Percentiles rank a stretch among this genome's conserved stretches.
phyloP scores from a whole-genome alignment of 2,888 invertebrate species.

The Xanthorhoe designata region DNA sequence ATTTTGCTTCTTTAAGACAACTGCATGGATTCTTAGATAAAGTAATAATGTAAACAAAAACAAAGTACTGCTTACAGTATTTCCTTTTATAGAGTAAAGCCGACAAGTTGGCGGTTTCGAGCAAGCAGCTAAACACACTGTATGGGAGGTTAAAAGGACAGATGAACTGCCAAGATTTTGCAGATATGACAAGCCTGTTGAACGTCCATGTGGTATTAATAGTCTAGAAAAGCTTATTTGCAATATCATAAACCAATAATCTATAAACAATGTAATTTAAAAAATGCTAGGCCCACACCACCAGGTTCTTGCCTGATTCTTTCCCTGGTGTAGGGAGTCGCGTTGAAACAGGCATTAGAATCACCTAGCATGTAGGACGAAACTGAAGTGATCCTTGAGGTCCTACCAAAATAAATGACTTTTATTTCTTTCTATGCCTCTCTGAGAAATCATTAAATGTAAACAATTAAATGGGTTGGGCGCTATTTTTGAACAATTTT shows the following conservation, averaged over 20 bases:
- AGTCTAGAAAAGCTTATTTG: background rate
- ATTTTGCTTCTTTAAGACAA: background rate
- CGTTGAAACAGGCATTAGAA: too few species aligned
- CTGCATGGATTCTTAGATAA: background rate
- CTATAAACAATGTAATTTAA: too few species aligned
- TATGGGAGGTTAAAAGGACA: constrained; percentile 19
- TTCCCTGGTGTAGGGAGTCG: too few species aligned
- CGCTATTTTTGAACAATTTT: too few species aligned
- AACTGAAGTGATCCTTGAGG: too few species aligned
- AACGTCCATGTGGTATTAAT: constrained; percentile 27
- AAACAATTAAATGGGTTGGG: too few species aligned
- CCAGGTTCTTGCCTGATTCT: too few species aligned
- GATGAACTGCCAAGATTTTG: constrained; percentile 22
- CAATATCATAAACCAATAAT: background rate
- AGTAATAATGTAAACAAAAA: background rate
- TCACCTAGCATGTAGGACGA: too few species aligned
- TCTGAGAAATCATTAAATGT: too few species aligned
- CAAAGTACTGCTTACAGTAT: constrained; percentile 11
- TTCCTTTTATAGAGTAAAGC: constrained; percentile 23
- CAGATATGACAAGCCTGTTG: constrained; percentile 29
- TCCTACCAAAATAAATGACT: too few species aligned
- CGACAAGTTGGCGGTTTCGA: constrained; percentile 9
- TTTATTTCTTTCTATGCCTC: too few species aligned
- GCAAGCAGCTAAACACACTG: constrained; percentile 15
- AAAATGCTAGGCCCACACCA: too few species aligned